phyloP scores from a whole-genome alignment of 2,888 invertebrate genomes.

The Trissolcus brochymenae region DNA sequence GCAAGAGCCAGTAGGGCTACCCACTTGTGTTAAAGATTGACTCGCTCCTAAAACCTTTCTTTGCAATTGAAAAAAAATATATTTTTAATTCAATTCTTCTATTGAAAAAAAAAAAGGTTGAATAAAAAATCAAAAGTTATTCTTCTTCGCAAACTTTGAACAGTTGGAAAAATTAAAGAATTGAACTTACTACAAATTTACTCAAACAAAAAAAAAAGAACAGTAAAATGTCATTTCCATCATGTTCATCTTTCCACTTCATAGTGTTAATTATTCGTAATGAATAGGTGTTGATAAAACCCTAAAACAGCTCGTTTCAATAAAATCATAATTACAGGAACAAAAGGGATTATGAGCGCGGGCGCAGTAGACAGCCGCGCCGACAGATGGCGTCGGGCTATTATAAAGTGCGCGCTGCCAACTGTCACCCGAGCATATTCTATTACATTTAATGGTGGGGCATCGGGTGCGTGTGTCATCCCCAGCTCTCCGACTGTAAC shows the following conservation, averaged over 20 bases:
- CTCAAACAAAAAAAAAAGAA: too few species aligned
- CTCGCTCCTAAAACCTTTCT: slow-evolving; percentile 1
- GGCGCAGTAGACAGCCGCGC: slow-evolving; percentile 43
- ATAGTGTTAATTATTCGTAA: too few species aligned
- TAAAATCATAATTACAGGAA: slow-evolving; percentile 42
- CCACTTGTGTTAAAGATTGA: slow-evolving; percentile 28
- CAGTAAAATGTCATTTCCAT: too few species aligned
- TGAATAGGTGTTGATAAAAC: slow-evolving; percentile 1
- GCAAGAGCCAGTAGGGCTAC: slow-evolving; percentile 9
- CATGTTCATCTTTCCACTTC: too few species aligned
- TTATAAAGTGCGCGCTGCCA: slow-evolving; percentile 59
- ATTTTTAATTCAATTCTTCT: too few species aligned
- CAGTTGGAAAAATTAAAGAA: too few species aligned
- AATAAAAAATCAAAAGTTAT: too few species aligned
- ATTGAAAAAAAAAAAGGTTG: too few species aligned
- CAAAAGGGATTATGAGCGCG: slow-evolving; percentile 46
- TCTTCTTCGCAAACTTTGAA: too few species aligned
- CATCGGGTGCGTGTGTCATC: slow-evolving; percentile 18
- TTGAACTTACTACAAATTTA: too few species aligned
- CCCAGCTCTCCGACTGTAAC: slow-evolving; percentile 24
- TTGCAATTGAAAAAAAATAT: slow-evolving; percentile 11
- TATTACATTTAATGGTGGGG: slow-evolving; percentile 58
- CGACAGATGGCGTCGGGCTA: slow-evolving; percentile 60
- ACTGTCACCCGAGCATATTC: slow-evolving; percentile 62
- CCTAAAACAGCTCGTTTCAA: slow-evolving; percentile 11